Base-by-base conservation (phyloP, 2,113 vertebrate species). In the Alligator sinensis region DNA sequence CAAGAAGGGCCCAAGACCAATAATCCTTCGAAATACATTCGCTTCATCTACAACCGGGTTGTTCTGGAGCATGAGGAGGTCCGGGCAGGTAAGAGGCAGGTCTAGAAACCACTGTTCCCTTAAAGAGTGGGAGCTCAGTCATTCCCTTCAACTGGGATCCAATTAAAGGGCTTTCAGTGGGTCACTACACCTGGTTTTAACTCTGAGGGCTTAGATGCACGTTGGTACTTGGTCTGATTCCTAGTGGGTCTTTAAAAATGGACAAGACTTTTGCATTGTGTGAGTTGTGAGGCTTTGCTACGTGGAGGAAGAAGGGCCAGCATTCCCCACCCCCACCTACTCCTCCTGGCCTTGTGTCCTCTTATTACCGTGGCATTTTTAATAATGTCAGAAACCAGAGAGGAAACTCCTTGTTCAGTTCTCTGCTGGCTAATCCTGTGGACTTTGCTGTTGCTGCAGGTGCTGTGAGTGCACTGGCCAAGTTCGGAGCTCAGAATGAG, bases 401-500 rank as follows among this genome's bases (percentile, higher is more conserved):
- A 88, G 6, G 55, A 86, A 91, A 61, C 61, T 89, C 91, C 24
- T 77, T 12, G 9, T 78, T 62, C 15, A 14, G 76, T 68, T 75
- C 54, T 87, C 88, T 90, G 80, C 75, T 54, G 84, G 75, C 55
- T 92, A 59, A 90, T 78, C 86, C 30, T 80, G 13, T 74, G 89
- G 66, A 86, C 21, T 3, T 82, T 8, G 38, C 60, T 83, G 4
- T 58, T 57, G 14, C 70, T 77, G 7, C 85, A 98, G 98, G 98
- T 66, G 98, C 98, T 60, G 98, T 98, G 82, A 98, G 98, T 95
- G 98, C 98, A 54, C 96, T 98, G 84, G 98, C 98, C 87, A 98
- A 98, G 88, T 98, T 98, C 94, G 98, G 98, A 90, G 98, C 98
- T 66, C 98, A 98, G 91, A 98, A 98, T 19, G 98, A 98, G 78